Base-by-base conservation (phyloP, 2,797 vertebrate species). In the Syngnathus acus region DNA sequence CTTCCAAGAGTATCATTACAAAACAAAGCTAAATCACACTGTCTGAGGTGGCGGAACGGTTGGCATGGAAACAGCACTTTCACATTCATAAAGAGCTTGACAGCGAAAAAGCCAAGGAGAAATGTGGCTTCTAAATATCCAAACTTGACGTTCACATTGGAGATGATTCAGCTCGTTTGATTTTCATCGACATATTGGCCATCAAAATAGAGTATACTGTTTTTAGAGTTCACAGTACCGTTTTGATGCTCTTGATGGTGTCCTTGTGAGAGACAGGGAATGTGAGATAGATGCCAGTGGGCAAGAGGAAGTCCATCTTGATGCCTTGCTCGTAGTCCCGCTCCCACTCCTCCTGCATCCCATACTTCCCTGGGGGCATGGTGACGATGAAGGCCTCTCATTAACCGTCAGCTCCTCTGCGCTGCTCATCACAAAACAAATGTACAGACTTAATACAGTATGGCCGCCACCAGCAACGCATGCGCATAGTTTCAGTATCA, bases 311-410 rank as follows among this genome's bases (percentile, higher is more conserved):
- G 82, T 99, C 97, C 76, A 99, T 94, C 43, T 77, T 78, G 79
- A 99, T 91, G 71, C 77, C 90, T 75, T 91, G 94, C 77, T 89
- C 91, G 79, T 94, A 94, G 81, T 94, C 94, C 84, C 92, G 91
- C 85, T 94, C 92, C 96, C 96, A 98, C 80, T 95, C 94, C 83
- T 94, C 95, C 86, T 91, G 92, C 84, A 94, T 94, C 90, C 93
- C 95, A 89, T 94, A 94, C 80, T 95, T 94, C 89, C 95, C 95
- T 1, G 95, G 94, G 87, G 94, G 93, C 97, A 99, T 98, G 84
- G 87, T 98, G 91, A 78, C 83, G 69, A 26, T 7, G 69, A 45
- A 13, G 68, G 89, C 86, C 92, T 82, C 87, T 92, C 82, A 80
- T 92, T 84, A 90, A 90, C 90, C 74, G 70, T 84, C 81, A 89